Evolutionary conservation across 2,888 invertebrate species (phyloP).

Genomic region (Zeuzera pyrina): DNA sequence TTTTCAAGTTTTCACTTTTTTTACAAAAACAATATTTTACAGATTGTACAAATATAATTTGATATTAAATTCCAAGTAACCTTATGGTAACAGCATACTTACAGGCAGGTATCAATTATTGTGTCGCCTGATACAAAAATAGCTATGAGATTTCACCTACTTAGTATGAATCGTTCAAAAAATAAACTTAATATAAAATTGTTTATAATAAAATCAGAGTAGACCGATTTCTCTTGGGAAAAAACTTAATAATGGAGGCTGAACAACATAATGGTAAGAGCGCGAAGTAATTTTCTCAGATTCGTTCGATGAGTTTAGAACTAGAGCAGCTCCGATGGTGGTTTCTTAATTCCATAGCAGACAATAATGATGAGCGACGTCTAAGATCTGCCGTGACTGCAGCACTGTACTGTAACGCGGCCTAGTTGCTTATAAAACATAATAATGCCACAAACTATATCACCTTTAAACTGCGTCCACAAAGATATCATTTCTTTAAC

Average conservation of each 20-base stretch:
- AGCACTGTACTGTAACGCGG: constrained; percentile 30
- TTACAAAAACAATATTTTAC: too few species aligned
- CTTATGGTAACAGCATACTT: too few species aligned
- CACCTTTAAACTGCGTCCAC: too few species aligned
- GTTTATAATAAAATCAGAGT: constrained; percentile 35
- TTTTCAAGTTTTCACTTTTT: too few species aligned
- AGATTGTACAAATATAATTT: too few species aligned
- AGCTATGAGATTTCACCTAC: too few species aligned
- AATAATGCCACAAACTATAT: neutral
- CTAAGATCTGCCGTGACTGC: constrained; percentile 26
- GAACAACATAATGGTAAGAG: constrained; percentile 44
- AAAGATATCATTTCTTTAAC: too few species aligned
- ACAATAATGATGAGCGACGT: constrained; percentile 29
- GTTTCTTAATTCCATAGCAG: constrained; percentile 42
- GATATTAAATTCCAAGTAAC: too few species aligned
- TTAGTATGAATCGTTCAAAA: too few species aligned
- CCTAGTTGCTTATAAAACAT: constrained; percentile 33
- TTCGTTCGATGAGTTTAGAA: constrained; percentile 44
- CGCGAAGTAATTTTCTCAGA: constrained; percentile 55
- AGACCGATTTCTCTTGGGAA: constrained; percentile 47
- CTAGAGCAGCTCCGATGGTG: constrained; percentile 36
- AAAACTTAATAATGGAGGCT: constrained; percentile 35
- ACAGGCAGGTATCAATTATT: too few species aligned
- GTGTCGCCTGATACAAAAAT: too few species aligned
- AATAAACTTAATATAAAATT: constrained; percentile 16